Percentiles rank a stretch among this genome's conserved stretches.
Conservation (phyloP, 2,797 vertebrate species). For the Silurus lanzhouensis region DNA sequence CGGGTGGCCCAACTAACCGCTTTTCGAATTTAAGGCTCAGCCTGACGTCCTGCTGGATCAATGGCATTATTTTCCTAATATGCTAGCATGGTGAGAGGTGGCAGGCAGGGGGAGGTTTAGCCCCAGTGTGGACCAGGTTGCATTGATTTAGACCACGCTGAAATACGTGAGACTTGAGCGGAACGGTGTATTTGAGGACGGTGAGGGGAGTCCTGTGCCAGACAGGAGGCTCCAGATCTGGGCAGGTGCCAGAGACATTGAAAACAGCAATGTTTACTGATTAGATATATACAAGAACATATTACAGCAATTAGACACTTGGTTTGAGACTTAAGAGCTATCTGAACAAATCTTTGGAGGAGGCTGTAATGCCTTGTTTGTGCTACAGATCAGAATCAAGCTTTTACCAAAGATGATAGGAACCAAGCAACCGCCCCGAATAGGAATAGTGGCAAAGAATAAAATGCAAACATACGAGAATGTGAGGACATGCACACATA, state of each 20-base stretch:
- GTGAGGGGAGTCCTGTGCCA: slow-evolving; percentile 69
- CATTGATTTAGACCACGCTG: slow-evolving; percentile 77
- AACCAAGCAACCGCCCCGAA: not conserved
- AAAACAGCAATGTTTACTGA: slow-evolving; percentile 82
- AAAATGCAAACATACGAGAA: not conserved
- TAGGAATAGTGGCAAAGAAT: too few relatives aligned
- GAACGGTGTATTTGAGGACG: slow-evolving; percentile 79
- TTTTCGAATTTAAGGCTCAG: slow-evolving; percentile 77
- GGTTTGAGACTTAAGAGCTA: slow-evolving; percentile 74
- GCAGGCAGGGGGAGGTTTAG: slow-evolving; percentile 73
- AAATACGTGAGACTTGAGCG: slow-evolving; percentile 79
- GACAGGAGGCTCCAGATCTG: slow-evolving; percentile 72
- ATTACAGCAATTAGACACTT: slow-evolving; percentile 80
- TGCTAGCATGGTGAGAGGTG: slow-evolving; percentile 68
- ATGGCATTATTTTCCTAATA: slow-evolving; percentile 83
- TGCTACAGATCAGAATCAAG: not conserved
- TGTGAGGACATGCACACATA: not conserved
- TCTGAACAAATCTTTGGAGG: slow-evolving; percentile 65
- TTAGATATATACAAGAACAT: slow-evolving; percentile 79
- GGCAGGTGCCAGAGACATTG: slow-evolving; percentile 80
- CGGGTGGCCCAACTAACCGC: slow-evolving; percentile 71
- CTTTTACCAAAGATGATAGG: not conserved
- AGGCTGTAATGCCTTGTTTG: not conserved
- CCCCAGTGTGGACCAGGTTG: slow-evolving; percentile 67
- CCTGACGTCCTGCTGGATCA: slow-evolving; percentile 71